Percentiles rank a stretch among this genome's conserved stretches.
phyloP scores from a whole-genome alignment of 2,888 invertebrate genomes.

The Luperina testacea region DNA sequence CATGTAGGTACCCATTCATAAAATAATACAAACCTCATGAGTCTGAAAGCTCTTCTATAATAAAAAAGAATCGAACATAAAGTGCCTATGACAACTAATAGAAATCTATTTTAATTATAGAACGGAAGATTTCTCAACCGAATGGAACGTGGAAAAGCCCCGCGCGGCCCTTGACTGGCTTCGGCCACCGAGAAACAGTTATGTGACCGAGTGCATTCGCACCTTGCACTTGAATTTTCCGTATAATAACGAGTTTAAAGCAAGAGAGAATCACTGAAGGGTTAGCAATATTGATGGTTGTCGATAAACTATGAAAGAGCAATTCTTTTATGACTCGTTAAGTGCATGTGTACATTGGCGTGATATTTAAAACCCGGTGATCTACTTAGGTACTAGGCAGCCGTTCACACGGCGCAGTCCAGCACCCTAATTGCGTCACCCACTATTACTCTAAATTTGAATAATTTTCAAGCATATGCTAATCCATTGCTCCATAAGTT shows the following conservation, averaged over 20 bases:
- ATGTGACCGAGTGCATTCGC: constrained; percentile 60
- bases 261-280: constrained; percentile 8
- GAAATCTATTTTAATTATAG: constrained; percentile 23
- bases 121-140: constrained; percentile 28
- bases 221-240: constrained; percentile 56
- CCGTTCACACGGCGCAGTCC: background rate
- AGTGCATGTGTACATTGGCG: background rate
- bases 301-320: background rate
- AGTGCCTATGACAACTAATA: background rate
- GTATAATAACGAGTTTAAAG: constrained; percentile 14
- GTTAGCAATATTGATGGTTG: background rate
- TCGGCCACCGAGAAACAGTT: constrained; percentile 64
- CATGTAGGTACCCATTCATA: background rate
- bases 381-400: background rate
- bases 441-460: no score
- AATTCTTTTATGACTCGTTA: background rate
- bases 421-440: no score
- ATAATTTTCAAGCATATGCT: no score
- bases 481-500: no score
- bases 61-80: constrained; percentile 2
- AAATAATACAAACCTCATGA: background rate
- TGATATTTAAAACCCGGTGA: background rate
- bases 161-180: constrained; percentile 48
- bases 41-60: background rate
- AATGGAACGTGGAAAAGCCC: constrained; percentile 37